Evolutionary conservation across 1,140 invertebrate genomes (phyloP).

Genomic region (Cydia pomonella): DNA sequence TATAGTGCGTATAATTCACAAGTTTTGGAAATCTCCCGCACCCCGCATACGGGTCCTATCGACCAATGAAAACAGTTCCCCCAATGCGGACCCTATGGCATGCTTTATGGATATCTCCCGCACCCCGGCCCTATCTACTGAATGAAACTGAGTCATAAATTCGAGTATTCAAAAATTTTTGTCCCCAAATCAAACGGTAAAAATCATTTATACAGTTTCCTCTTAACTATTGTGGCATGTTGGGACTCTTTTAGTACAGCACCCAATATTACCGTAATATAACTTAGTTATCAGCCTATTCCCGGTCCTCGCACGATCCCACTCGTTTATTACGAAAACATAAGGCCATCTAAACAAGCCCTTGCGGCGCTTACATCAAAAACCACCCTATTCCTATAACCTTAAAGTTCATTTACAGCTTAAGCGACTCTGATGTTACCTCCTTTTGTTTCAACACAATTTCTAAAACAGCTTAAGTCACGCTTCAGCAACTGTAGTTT

Average conservation of each 20-base stretch:
- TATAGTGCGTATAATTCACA: no score
- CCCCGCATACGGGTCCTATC: no score
- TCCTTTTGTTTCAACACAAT: not conserved
- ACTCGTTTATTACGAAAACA: constrained; percentile 15
- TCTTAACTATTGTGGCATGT: no score
- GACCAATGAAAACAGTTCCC: no score
- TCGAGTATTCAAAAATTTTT: no score
- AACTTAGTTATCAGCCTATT: constrained; percentile 7
- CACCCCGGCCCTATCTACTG: no score
- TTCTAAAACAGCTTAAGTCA: not conserved
- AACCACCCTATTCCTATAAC: not conserved
- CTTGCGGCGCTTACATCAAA: not conserved
- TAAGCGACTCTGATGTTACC: not conserved
- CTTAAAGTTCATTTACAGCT: not conserved
- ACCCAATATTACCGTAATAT: not conserved
- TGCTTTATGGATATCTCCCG: no score
- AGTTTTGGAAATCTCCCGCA: no score
- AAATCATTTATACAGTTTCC: no score
- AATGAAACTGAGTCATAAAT: no score
- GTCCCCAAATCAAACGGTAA: no score
- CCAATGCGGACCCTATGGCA: no score
- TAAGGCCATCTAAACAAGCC: not conserved
- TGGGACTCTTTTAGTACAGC: not conserved
- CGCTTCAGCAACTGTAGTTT: not conserved
- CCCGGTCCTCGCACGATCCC: not conserved